Base-by-base conservation (phyloP, 2,888 invertebrate species). In the Acanthococcus lagerstroemiae region DNA sequence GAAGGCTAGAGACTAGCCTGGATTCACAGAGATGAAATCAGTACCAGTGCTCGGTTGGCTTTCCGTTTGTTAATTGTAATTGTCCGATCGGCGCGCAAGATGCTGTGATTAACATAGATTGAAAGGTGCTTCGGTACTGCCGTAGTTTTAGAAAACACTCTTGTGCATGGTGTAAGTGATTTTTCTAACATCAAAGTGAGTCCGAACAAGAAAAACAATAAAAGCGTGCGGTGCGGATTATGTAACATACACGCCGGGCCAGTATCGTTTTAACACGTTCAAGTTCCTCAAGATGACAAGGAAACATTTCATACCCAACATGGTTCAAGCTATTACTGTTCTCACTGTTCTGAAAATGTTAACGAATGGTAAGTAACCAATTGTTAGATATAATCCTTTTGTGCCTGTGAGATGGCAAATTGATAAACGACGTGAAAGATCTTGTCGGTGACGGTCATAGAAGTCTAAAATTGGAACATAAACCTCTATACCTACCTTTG, bases 251-350 rank as follows among this genome's bases (percentile, higher is more conserved):
- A 30, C 63, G 44, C 52, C 52, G 48, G 63, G 48, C 37, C 24
- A 22, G 24, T 9, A 27, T 24, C 24, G 3, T 44, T 66, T 57
- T 25, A 56, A 26, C 44, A 46, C 44, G 25, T 46, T 24, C 25
- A 27, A 66, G 66, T 48, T 61, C 46, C 67, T 63, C 80, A 82
- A 82, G 78, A 83, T 83, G 83, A 81, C 76, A 80, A 82, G 78
- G 76, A 78, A 77, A 74, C 78, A 78, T 73, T 78, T 78, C 76
- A 74, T 81, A 72, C 80, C 81, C 77, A 82, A 78, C 74, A 87
- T 88, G 84, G 87, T 88, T 82, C 87, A 88, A 83, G 86, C 87
- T 79, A 87, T 89, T 76, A 87, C 88, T 76, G 86, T 88, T 75
- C 83, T 89, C 73, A 88, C 88, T 74, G 87, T 88, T 79, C 81